Percentiles rank a stretch among this genome's conserved stretches.
Evolutionary conservation across 2,888 invertebrate genomes (phyloP).

Genomic region (Aricia artaxerxes): DNA sequence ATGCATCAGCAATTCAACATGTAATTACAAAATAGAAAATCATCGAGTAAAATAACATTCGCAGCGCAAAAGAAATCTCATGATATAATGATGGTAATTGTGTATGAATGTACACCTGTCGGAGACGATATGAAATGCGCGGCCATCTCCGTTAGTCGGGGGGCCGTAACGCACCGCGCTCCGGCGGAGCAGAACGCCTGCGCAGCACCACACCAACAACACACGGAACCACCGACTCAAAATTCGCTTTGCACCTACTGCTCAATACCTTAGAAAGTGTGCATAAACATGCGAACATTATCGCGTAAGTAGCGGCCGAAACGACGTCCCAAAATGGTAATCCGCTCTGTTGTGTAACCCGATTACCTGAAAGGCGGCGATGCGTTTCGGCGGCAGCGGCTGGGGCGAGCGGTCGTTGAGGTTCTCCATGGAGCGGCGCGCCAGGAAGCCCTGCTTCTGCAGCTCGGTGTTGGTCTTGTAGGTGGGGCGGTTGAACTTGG

Average conservation of each 20-base stretch:
- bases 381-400: constrained; percentile 75
- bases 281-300: constrained; percentile 49
- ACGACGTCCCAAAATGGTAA: constrained; percentile 6
- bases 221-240: constrained; percentile 55
- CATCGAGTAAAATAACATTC: constrained; percentile 20
- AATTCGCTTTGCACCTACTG: constrained; percentile 62
- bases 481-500: constrained; percentile 71
- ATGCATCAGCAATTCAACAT: constrained; percentile 4
- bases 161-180: constrained; percentile 67
- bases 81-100: constrained; percentile 18
- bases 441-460: constrained; percentile 73
- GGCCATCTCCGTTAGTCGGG: constrained; percentile 55
- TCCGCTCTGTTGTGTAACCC: constrained; percentile 6
- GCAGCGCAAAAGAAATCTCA: constrained; percentile 20
- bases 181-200: constrained; percentile 75
- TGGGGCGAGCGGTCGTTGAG: constrained; percentile 79
- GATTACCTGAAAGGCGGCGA: constrained; percentile 80
- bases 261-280: constrained; percentile 63
- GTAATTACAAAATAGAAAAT: constrained; percentile 21
- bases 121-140: constrained; percentile 44
- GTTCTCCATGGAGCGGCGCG: constrained; percentile 87
- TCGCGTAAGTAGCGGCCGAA: constrained; percentile 27
- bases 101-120: constrained; percentile 18
- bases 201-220: constrained; percentile 49
- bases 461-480: constrained; percentile 62